Base-by-base conservation (phyloP, 2,113 vertebrate species). In the Edolisoma coerulescens region DNA sequence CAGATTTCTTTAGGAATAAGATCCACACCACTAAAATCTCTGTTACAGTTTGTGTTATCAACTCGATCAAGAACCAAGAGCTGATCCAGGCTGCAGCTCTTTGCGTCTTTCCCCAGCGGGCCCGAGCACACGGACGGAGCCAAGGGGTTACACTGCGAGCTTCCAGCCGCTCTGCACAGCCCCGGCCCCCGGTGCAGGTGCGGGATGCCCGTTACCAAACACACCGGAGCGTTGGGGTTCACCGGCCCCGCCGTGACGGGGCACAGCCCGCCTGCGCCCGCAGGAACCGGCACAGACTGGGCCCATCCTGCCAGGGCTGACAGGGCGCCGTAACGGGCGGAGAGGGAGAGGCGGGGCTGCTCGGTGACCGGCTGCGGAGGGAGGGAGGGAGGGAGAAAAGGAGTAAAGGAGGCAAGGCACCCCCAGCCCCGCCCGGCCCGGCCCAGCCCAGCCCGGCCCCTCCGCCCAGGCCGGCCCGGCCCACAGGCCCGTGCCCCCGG, bases 41-140 rank as follows among this genome's bases (percentile, higher is more conserved):
- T 3, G 44, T 39, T 10, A 37, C 59, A 3, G 8, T 15, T 15
- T 23, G 2, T 0, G 3, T 24, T 45, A 52, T 10, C 60, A 9
- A 7, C 20, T 5, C 17, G n/a, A 41, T 8, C 52, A 41, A 20
- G 63, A 71, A 54, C 26, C 47, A 26, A 26, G 70, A 45, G 20
- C 10, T 47, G 56, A 56, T 16, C 17, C 47, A n/a, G n/a, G 14
- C 30, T 53, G 17, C 3, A 21, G 11, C 23, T 42, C 42, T n/a
- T 28, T n/a, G 7, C 11, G 4, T 15, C 54, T 23, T 45, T 49
- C 57, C 57, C 35, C 32, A 42, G 59, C 9, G 35, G 22, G 14
- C 35, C 22, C 49, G 27, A 37, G 18, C 30, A 77, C 26, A 35
- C 5, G 39, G 39, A 15, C 39, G 6, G 6, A n/a, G 21, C 3